A percentile compares a stretch with the other conserved stretches of the same genome.
Conservation (phyloP, 2,113 vertebrate genomes). For the Entelurus aequoreus region DNA sequence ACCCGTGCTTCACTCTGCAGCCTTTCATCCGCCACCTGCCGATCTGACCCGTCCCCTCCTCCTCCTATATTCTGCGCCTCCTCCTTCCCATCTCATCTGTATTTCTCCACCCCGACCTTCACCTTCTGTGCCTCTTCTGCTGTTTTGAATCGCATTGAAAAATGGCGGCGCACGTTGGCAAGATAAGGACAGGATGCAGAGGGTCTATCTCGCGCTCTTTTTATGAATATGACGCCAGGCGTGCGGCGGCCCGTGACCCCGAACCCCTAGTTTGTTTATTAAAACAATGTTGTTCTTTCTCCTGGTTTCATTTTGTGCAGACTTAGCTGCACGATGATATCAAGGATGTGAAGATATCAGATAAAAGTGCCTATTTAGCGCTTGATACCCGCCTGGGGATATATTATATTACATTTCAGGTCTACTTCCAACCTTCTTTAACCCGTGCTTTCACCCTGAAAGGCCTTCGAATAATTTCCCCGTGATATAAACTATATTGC, state of each 20-base stretch:
- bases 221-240: neutral
- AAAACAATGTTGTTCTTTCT: neutral
- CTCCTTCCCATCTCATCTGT: slow-evolving; percentile 25
- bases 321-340: neutral
- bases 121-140: neutral
- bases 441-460: neutral
- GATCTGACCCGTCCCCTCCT: slow-evolving; percentile 17
- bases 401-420: neutral
- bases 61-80: neutral
- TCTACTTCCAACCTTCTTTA: neutral
- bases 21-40: slow-evolving; percentile 22
- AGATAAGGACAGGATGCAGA: neutral
- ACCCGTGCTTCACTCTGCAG: slow-evolving; percentile 33
- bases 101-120: slow-evolving; percentile 16
- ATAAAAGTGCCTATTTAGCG: neutral
- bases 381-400: neutral
- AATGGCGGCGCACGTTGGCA: neutral
- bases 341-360: neutral
- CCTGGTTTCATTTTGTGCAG: slow-evolving; percentile 1
- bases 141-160: neutral
- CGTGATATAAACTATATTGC: slow-evolving; percentile 1
- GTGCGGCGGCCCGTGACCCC: neutral
- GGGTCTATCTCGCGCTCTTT: neutral
- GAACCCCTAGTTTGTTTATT: neutral
- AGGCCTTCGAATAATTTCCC: neutral